These are phyloP conservation scores for Drosophila pseudoananassae DNA, from an alignment of 1,140 invertebrate species.

Conservation along the genomic window DNA sequence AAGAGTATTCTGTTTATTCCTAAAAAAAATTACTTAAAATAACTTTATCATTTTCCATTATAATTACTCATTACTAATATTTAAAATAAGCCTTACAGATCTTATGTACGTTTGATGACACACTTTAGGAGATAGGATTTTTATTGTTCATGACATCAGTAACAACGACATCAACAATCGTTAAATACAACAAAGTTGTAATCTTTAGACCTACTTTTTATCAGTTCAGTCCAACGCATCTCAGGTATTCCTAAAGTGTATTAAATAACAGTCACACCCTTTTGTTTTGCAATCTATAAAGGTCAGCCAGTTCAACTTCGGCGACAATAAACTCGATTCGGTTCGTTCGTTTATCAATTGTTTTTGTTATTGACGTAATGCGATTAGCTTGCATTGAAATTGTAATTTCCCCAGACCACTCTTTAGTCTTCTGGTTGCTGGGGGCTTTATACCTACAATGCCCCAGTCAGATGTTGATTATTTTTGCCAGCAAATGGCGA, in stretches of 20 bases:
- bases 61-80: no score
- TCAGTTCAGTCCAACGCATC: neutral
- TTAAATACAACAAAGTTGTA: neutral
- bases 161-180: neutral
- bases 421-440: conserved; percentile 6
- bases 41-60: no score
- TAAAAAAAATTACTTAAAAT: no score
- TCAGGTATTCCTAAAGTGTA: neutral
- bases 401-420: conserved; percentile 28
- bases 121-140: neutral
- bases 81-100: neutral
- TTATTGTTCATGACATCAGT: neutral
- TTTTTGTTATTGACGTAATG: conserved; percentile 60
- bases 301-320: conserved; percentile 56
- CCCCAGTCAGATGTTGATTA: conserved; percentile 1
- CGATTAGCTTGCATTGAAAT: conserved; percentile 64
- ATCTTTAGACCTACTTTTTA: neutral
- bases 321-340: conserved; percentile 13
- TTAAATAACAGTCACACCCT: neutral
- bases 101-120: neutral
- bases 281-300: conserved; percentile 17
- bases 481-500: conserved; percentile 27
- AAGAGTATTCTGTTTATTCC: no score
- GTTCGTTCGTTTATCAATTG: conserved; percentile 57
- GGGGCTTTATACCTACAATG: conserved; percentile 12